Evolutionary conservation across 2,113 vertebrate genomes (phyloP).

Genomic region (Mobula birostris): DNA sequence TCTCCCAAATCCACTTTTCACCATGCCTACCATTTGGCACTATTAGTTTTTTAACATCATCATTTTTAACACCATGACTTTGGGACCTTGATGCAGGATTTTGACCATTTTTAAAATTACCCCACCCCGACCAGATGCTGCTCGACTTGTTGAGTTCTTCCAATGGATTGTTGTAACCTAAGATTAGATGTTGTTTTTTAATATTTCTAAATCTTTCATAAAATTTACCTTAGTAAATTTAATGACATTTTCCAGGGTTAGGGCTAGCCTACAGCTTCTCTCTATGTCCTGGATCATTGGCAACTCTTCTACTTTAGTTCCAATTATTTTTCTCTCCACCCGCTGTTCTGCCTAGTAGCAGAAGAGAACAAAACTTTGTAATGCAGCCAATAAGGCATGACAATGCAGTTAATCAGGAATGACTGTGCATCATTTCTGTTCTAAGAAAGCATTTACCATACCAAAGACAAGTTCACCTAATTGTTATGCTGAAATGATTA

Average conservation of each 20-base stretch:
- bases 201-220: neutral
- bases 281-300: neutral
- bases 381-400: too few relatives aligned
- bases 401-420: too few relatives aligned
- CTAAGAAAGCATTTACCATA: neutral
- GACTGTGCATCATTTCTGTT: neutral
- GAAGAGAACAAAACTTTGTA: neutral
- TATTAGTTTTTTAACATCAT: neutral
- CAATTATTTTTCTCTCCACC: neutral
- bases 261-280: neutral
- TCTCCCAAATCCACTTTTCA: neutral
- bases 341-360: neutral
- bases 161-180: too few relatives aligned
- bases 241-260: neutral
- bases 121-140: too few relatives aligned
- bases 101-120: too few relatives aligned
- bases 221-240: neutral
- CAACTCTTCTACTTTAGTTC: neutral
- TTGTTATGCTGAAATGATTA: neutral
- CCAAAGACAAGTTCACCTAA: neutral
- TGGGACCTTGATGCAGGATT: too few relatives aligned
- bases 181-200: neutral
- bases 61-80: too few relatives aligned
- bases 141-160: too few relatives aligned
- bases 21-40: neutral